These are phyloP conservation scores for Neofelis nebulosa DNA, from an alignment of 2,113 vertebrate species.

Conservation along the genomic window DNA sequence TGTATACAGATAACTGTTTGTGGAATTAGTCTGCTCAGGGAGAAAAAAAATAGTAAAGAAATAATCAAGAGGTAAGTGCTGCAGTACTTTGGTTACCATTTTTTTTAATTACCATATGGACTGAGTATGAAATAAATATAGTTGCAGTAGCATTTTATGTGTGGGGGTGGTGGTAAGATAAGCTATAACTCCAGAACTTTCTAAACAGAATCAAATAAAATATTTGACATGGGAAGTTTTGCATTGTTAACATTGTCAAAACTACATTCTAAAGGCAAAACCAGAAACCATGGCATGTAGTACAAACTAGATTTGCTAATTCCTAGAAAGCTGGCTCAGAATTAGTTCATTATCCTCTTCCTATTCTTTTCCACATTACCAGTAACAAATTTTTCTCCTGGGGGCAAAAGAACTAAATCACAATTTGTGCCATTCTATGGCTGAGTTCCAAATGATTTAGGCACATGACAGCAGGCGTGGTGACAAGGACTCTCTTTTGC, in stretches of 20 bases:
- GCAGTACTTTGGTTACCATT: background rate
- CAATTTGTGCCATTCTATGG: background rate
- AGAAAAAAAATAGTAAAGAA: background rate
- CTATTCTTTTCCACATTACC: background rate
- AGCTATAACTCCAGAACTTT: background rate
- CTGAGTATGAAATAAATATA: background rate
- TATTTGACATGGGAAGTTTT: background rate
- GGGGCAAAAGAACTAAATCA: background rate
- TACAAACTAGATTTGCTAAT: background rate
- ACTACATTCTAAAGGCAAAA: background rate
- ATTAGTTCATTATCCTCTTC: background rate
- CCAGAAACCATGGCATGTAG: background rate
- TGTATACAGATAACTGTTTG: background rate
- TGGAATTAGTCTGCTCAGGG: background rate
- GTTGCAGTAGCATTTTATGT: background rate
- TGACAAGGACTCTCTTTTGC: background rate
- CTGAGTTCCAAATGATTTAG: background rate
- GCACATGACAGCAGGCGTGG: background rate
- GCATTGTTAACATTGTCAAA: background rate
- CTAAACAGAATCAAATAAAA: background rate
- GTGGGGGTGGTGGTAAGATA: background rate
- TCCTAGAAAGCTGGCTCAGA: background rate
- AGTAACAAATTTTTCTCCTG: background rate
- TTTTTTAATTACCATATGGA: background rate
- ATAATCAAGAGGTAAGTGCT: background rate